phyloP scores from a whole-genome alignment of 2,113 vertebrate genomes.

The Pleuronectes platessa region DNA sequence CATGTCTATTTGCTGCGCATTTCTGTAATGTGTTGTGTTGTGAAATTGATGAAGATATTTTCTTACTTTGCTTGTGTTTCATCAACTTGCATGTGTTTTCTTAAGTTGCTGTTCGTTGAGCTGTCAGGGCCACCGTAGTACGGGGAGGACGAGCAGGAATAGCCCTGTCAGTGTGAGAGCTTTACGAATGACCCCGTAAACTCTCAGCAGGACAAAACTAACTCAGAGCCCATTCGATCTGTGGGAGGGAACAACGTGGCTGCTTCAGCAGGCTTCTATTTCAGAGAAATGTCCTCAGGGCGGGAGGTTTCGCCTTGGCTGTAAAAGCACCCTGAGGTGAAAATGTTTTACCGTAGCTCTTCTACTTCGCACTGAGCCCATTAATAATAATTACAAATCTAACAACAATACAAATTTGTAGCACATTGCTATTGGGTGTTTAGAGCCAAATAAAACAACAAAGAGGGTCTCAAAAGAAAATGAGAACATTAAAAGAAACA shows the following conservation, averaged over 20 bases:
- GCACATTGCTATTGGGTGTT: no score
- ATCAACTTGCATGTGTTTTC: no score
- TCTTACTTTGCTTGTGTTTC: no score
- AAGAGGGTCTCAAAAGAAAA: background rate
- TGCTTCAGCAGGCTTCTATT: slow-evolving; percentile 17
- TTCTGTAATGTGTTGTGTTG: no score
- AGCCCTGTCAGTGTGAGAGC: slow-evolving; percentile 17
- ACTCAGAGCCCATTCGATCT: slow-evolving; percentile 33
- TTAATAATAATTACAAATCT: background rate
- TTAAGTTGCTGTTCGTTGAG: no score
- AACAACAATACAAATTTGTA: background rate
- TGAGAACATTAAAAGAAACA: no score
- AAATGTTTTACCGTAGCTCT: background rate
- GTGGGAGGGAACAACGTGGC: slow-evolving; percentile 10
- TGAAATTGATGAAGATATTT: no score
- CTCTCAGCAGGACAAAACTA: slow-evolving; percentile 59
- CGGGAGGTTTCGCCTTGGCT: background rate
- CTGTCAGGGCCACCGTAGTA: no score
- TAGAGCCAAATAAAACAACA: background rate
- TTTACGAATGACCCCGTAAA: slow-evolving; percentile 6
- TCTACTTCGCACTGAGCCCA: background rate
- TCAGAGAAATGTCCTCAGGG: slow-evolving; percentile 4
- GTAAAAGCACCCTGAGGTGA: slow-evolving; percentile 21
- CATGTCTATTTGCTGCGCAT: no score
- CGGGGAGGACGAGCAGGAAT: slow-evolving; percentile 10